A percentile compares a stretch with the other conserved stretches of the same genome.
phyloP scores from a whole-genome alignment of 2,113 vertebrate species.

The Chunga burmeisteri region DNA sequence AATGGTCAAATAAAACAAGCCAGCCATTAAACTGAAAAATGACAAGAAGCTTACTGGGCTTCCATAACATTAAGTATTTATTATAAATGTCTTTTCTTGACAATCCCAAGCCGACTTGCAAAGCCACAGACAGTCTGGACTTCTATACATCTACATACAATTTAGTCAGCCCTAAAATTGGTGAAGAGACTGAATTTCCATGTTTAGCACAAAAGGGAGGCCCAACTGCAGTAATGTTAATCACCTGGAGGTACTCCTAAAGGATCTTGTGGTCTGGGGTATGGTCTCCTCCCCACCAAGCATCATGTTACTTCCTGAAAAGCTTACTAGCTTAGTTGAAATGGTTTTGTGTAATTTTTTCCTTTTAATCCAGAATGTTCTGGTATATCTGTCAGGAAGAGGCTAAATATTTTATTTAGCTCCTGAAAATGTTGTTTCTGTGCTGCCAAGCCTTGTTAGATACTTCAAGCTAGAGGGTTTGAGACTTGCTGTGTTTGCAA shows the following conservation, averaged over 20 bases:
- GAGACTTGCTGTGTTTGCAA: neutral
- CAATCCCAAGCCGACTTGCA: neutral
- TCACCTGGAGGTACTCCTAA: neutral
- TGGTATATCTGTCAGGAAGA: neutral
- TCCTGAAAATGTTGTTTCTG: neutral
- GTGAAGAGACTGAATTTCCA: neutral
- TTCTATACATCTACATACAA: neutral
- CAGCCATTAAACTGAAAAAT: neutral
- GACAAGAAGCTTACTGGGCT: neutral
- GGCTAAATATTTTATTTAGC: neutral
- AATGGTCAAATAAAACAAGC: neutral
- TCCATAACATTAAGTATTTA: neutral
- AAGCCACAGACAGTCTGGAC: neutral
- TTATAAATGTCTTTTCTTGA: neutral
- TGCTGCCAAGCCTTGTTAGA: neutral
- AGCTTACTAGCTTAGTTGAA: neutral
- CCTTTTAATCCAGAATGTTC: neutral
- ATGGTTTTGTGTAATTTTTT: neutral
- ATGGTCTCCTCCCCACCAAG: neutral
- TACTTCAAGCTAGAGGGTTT: neutral
- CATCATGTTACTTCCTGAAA: neutral
- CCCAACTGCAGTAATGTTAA: neutral
- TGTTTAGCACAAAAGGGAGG: neutral
- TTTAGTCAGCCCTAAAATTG: neutral
- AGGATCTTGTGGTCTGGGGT: neutral